A percentile compares a stretch with the other conserved stretches of the same genome.
These are phyloP conservation scores for Euproctis similis DNA, from an alignment of 2,888 invertebrate species.

Conservation along the genomic window DNA sequence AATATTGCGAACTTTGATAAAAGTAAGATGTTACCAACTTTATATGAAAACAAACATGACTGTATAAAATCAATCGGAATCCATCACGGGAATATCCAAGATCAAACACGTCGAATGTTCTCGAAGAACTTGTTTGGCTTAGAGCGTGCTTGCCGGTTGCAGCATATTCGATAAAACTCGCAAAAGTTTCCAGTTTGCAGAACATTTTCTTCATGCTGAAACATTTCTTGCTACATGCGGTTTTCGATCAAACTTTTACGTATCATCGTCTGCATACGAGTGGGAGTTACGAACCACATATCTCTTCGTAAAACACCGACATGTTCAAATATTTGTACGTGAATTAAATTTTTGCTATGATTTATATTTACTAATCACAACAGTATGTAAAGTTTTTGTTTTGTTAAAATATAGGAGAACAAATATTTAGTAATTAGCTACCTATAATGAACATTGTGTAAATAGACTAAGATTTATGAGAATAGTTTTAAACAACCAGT, in stretches of 20 bases:
- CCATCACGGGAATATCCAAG: constrained; percentile 48
- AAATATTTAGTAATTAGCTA: no score
- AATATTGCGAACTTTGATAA: constrained; percentile 12
- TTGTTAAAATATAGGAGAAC: no score
- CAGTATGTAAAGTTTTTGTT: no score
- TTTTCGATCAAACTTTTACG: constrained; percentile 68
- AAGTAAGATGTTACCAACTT: constrained; percentile 24
- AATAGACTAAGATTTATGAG: no score
- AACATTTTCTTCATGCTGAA: constrained; percentile 49
- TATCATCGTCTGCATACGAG: constrained; percentile 41
- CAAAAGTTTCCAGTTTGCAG: constrained; percentile 37
- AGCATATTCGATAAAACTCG: constrained; percentile 62
- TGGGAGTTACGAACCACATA: constrained; percentile 25
- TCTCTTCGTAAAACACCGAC: constrained; percentile 5
- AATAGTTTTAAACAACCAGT: no score
- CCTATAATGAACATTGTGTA: no score
- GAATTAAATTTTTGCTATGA: no score
- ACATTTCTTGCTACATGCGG: constrained; percentile 55
- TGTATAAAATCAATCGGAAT: constrained; percentile 61
- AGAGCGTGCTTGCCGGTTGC: constrained; percentile 39
- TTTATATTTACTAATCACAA: no score
- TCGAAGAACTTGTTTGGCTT: constrained; percentile 54
- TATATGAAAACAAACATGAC: constrained; percentile 42
- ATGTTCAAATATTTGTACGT: no score
- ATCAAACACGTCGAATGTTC: constrained; percentile 50